A percentile compares a stretch with the other conserved stretches of the same genome.
These are phyloP conservation scores for Thinocorus orbignyianus DNA, from an alignment of 2,113 vertebrate genomes.

Conservation along the genomic window DNA sequence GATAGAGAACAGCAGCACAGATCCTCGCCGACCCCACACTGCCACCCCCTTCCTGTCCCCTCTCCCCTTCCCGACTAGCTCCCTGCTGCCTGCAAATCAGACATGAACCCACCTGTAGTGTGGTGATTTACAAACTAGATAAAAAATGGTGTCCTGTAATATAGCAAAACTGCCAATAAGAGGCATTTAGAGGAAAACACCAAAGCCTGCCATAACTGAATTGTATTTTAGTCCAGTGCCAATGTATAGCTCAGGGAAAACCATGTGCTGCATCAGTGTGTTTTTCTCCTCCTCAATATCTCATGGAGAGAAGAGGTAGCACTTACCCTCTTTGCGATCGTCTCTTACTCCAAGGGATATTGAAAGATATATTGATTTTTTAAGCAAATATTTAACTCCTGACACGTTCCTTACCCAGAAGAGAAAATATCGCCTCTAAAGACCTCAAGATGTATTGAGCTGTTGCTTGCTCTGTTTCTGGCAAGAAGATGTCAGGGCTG, in stretches of 20 bases:
- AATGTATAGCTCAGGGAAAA: background rate
- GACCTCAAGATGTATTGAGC: background rate
- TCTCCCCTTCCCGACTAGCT: no score
- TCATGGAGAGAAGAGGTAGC: background rate
- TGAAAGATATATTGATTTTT: background rate
- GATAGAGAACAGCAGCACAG: no score
- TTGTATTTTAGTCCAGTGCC: background rate
- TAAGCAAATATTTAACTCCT: background rate
- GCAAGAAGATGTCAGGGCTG: background rate
- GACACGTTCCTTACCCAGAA: background rate
- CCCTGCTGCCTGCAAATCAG: no score
- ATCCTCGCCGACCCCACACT: no score
- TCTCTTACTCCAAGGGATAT: background rate
- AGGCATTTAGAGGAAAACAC: background rate
- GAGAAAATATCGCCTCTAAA: background rate
- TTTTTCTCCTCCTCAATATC: fast-evolving
- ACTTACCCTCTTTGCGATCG: background rate
- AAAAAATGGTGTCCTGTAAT: background rate
- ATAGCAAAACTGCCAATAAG: no score
- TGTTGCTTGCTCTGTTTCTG: background rate
- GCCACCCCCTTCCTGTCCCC: no score
- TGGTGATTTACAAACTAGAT: background rate
- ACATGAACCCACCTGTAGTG: background rate
- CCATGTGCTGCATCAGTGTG: background rate
- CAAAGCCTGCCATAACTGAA: background rate